These are phyloP conservation scores for Eudyptes chrysolophus DNA, from an alignment of 2,113 vertebrate species.

Conservation along the genomic window DNA sequence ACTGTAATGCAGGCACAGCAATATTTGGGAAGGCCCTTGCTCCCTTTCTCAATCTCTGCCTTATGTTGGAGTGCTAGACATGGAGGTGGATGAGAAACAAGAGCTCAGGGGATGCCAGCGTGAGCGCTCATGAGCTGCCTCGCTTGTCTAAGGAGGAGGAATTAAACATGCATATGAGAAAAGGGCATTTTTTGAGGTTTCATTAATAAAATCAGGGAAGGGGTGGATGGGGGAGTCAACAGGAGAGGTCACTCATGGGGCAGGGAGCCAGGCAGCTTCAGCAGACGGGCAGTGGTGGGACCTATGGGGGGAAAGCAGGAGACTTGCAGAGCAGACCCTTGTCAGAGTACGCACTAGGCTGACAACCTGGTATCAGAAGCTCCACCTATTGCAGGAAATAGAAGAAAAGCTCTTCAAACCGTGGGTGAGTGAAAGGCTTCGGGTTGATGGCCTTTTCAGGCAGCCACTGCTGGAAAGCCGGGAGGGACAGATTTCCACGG, in stretches of 20 bases:
- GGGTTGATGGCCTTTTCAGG: neutral
- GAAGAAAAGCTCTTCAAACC: neutral
- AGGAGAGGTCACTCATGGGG: neutral
- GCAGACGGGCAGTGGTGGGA: neutral
- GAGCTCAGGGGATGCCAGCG: neutral
- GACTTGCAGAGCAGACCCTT: neutral
- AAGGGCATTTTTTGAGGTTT: constrained; percentile 20
- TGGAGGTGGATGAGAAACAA: neutral
- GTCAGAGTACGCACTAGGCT: neutral
- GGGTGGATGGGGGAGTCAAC: neutral
- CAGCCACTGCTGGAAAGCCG: neutral
- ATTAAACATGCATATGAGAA: constrained; percentile 7
- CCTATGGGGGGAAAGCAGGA: neutral
- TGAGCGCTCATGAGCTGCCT: neutral
- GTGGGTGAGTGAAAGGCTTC: neutral
- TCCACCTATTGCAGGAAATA: neutral
- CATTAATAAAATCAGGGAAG: constrained; percentile 16
- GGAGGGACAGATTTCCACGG: neutral
- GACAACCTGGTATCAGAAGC: neutral
- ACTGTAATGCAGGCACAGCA: neutral
- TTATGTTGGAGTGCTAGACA: neutral
- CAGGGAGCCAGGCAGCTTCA: constrained; percentile 37
- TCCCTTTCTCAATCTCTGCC: neutral
- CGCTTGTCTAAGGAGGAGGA: neutral
- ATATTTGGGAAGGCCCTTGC: neutral